phyloP scores from a whole-genome alignment of 2,113 vertebrate genomes.

The Bettongia penicillata region DNA sequence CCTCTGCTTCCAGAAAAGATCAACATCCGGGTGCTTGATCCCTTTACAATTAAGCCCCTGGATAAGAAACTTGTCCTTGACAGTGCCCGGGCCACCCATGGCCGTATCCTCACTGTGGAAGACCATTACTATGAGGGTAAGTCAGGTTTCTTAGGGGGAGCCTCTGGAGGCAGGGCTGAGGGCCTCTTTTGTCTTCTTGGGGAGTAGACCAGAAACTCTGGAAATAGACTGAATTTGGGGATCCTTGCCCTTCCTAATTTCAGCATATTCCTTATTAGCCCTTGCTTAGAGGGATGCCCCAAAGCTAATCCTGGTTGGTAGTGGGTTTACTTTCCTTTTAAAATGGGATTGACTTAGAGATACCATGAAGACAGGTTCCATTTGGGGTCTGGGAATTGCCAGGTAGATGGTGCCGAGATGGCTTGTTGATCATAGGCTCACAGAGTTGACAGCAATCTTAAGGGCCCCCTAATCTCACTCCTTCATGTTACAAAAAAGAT shows the following conservation, averaged over 20 bases:
- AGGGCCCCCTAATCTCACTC: neutral
- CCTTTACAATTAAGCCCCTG: slow-evolving; percentile 96
- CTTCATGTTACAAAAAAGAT: neutral
- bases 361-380: neutral
- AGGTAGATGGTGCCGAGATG: neutral
- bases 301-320: neutral
- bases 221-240: neutral
- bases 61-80: slow-evolving; percentile 94
- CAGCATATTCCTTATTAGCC: neutral
- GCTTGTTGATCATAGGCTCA: neutral
- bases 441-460: neutral
- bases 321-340: neutral
- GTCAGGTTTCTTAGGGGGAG: neutral
- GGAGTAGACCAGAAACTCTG: neutral
- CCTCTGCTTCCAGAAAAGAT: slow-evolving; percentile 88
- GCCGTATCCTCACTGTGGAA: slow-evolving; percentile 94
- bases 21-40: slow-evolving; percentile 91
- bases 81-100: slow-evolving; percentile 90
- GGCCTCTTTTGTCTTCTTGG: too few species aligned
- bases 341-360: neutral
- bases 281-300: neutral
- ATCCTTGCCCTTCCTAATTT: neutral
- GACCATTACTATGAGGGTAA: slow-evolving; percentile 96
- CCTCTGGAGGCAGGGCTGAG: accelerated
- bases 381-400: neutral